These are phyloP conservation scores for Axea sp. DNA, from an alignment of 2,888 invertebrate genomes.

Conservation along the genomic window DNA sequence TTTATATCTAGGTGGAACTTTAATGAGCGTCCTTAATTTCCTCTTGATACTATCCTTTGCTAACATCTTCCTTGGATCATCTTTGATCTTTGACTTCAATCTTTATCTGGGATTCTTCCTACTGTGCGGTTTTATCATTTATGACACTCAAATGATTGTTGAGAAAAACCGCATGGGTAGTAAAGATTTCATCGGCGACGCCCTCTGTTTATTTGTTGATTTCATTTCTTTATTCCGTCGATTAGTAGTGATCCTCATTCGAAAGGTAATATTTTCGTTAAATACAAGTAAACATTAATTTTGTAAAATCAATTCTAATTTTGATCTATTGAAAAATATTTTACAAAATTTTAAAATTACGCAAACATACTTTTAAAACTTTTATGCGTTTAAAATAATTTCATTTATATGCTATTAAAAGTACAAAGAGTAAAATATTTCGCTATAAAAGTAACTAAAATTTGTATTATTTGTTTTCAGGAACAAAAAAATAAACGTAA, in stretches of 20 bases:
- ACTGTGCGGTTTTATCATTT: slow-evolving; percentile 97
- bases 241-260: slow-evolving; percentile 92
- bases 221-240: slow-evolving; percentile 96
- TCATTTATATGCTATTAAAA: too few species aligned
- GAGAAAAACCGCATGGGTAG: slow-evolving; percentile 94
- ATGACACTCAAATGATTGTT: slow-evolving; percentile 98
- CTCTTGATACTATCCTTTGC: slow-evolving; percentile 89
- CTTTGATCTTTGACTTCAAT: slow-evolving; percentile 89
- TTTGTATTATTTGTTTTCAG: slow-evolving; percentile 60
- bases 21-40: slow-evolving; percentile 90
- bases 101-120: slow-evolving; percentile 92
- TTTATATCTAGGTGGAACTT: slow-evolving; percentile 93
- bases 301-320: too few species aligned
- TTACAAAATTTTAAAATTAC: too few species aligned
- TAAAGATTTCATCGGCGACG: slow-evolving; percentile 95
- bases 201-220: slow-evolving; percentile 96
- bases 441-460: slow-evolving; percentile 5
- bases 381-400: too few species aligned
- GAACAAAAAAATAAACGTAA: slow-evolving; percentile 74
- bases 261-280: slow-evolving; percentile 84
- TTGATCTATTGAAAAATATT: too few species aligned
- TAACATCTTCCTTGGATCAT: slow-evolving; percentile 92
- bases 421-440: too few species aligned
- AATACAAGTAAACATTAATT: too few species aligned
- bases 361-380: too few species aligned